Evolutionary conservation across 2,888 invertebrate genomes (phyloP), one percentile per base, ranked within the genome.

Genomic region (Dryocosmus kuriphilus): DNA sequence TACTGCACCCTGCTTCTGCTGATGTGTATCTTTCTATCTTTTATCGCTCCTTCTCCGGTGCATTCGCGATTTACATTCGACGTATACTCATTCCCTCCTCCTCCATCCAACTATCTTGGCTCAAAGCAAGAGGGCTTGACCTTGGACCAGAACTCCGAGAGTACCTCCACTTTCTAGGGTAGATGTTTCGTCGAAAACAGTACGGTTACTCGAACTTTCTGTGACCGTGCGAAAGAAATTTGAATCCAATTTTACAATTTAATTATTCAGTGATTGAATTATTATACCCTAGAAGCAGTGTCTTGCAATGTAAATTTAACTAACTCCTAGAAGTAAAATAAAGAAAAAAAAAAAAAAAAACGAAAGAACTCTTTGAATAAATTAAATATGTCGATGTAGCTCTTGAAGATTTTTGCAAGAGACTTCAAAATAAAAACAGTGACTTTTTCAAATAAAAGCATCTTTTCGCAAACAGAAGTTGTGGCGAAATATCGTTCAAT

Each of bases 1-100:
- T 71, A 71, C 30, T 71, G 51, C 46, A 67, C 67, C 71, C 71
- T 30, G 41, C 67, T 41, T 67, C 41, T 67, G 51, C 71, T 71
- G 71, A 71, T 71, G 46, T 71, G 11, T 71, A 71, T 71, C 67
- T 41, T 41, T 41, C n/a, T 55, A 55, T 22, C 57, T 60, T 65
- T 71, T 71, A 71, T 71, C 71, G 30, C 14, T 51, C 71, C n/a
- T 67, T 67, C 67, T 71, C 27, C 51, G 16, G 51, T 71, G 32
- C 30, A 71, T 51, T 63, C 76, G 75, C 81, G 80, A 82, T 82
- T 82, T 82, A 81, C 82, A 82, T 82, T 81, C 82, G 82, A 82
- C 82, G 81, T 81, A n/a, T n/a, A 82, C 79, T 79, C 79, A 77
- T 78, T 75, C 77, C 75, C 77, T 62, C 80, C 9, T 19, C 77